Conservation (phyloP, 2,888 invertebrate species). For the Lordiphosa andalusiaca region DNA sequence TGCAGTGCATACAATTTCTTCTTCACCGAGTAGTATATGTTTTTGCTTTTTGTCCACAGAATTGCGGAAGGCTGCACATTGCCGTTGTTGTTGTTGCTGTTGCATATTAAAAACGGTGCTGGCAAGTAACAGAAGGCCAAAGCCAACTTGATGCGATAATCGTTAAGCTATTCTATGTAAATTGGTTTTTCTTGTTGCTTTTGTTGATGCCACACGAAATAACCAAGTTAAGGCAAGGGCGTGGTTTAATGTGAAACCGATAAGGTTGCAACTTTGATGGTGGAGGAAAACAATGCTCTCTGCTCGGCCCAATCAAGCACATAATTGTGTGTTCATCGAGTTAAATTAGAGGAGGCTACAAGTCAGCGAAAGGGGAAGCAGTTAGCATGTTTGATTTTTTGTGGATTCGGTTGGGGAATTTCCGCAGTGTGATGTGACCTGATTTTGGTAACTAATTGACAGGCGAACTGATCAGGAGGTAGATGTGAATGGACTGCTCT, state of each 20-base stretch:
- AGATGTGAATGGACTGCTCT: neutral
- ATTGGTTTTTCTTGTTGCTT: constrained; percentile 44
- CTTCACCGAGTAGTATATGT: constrained; percentile 6
- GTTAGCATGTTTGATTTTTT: constrained; percentile 36
- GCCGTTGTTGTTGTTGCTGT: constrained; percentile 5
- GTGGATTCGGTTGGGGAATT: constrained; percentile 15
- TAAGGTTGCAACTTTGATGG: constrained; percentile 34
- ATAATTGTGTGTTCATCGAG: constrained; percentile 55
- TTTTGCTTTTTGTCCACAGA: constrained; percentile 4
- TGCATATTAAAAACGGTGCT: constrained; percentile 59
- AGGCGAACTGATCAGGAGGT: constrained; percentile 12
- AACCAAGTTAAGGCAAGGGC: neutral
- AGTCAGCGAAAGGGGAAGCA: constrained; percentile 13
- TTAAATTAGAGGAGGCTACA: constrained; percentile 43
- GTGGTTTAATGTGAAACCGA: constrained; percentile 25
- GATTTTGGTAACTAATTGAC: constrained; percentile 30
- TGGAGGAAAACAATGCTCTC: constrained; percentile 25
- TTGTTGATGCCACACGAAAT: constrained; percentile 24
- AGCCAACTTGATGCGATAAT: constrained; percentile 48
- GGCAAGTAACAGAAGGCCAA: constrained; percentile 43
- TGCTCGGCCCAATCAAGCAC: constrained; percentile 43
- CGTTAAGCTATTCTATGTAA: constrained; percentile 63
- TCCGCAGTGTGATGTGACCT: neutral
- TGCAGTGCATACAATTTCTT: constrained; percentile 39
- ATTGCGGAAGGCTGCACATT: neutral